These are phyloP conservation scores for Sacculina carcini DNA, from an alignment of 2,888 invertebrate species.

Conservation along the genomic window DNA sequence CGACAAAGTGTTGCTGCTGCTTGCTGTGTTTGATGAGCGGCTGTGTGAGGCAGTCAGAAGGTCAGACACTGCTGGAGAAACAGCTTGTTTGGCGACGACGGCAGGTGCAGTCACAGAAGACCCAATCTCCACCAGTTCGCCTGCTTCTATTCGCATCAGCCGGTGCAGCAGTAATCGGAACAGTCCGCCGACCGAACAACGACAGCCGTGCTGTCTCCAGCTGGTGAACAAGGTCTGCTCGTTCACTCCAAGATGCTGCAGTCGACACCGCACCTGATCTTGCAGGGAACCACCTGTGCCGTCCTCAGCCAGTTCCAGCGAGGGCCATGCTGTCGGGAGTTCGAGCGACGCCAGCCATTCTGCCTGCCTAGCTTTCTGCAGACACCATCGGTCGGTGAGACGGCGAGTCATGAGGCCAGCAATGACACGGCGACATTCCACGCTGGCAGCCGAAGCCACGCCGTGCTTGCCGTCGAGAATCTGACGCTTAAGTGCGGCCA, in stretches of 20 bases:
- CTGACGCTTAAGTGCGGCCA: slow-evolving; percentile 37
- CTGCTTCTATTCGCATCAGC: slow-evolving; percentile 2
- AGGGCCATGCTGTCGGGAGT: neutral
- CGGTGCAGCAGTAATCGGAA: slow-evolving; percentile 38
- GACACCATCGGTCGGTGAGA: slow-evolving; percentile 21
- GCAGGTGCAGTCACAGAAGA: neutral
- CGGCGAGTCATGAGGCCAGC: slow-evolving; percentile 20
- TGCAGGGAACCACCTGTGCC: neutral
- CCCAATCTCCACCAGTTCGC: neutral
- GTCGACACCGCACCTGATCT: neutral
- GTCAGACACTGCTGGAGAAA: neutral
- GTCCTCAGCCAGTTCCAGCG: neutral
- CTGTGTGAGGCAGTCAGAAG: no score
- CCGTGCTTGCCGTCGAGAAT: slow-evolving; percentile 35
- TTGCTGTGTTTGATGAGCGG: neutral
- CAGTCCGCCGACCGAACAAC: slow-evolving; percentile 37
- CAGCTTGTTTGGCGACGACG: neutral
- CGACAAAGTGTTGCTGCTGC: neutral
- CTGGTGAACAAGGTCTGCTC: neutral
- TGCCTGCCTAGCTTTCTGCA: slow-evolving; percentile 14
- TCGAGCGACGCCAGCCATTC: neutral
- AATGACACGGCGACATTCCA: slow-evolving; percentile 26
- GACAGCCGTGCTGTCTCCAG: slow-evolving; percentile 25
- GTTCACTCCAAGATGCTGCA: slow-evolving; percentile 1
- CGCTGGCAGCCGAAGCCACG: slow-evolving; percentile 27